Evolutionary conservation across 2,797 vertebrate genomes (phyloP), one percentile per base, ranked within the genome.

Genomic region (Nothura maculosa): DNA sequence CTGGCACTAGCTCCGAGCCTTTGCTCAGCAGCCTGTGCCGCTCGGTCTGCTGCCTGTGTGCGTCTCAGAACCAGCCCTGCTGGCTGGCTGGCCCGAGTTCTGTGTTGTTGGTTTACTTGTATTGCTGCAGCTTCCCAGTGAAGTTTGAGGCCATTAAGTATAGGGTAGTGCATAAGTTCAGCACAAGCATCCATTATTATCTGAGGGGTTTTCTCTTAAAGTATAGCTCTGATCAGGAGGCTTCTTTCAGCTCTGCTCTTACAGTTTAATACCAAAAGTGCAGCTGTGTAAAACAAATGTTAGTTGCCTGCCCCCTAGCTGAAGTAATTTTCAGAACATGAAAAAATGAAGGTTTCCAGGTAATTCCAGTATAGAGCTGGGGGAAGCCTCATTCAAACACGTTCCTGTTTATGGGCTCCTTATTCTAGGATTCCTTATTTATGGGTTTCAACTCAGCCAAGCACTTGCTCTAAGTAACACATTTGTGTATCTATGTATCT

Each of bases 231-330:
- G 50, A 42, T 67, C 52, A 32, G 64, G 36, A 84, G 17, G 17
- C 67, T 81, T 67, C 57, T 85, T 54, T 75, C 45, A 21, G 11
- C 1, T 38, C 47, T 76, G 21, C 66, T 66, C 32, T 30, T 47
- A 5, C 21, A 60, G 70, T 43, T 75, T 42, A 36, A 28, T 21
- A 32, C 36, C 52, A 20, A 6, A 83, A 79, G 63, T 70, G 70
- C 85, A 70, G 67, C 47, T 43, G 18, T 21, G 47, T 78, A 30
- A 54, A 40, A 89, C 72, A 70, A 27, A 16, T 28, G 76, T 87
- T 69, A 66, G 77, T 28, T 67, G 91, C 54, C 45, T 69, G 85
- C 95, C 93, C 83, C 87, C 94, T 93, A 81, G 91, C 91, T 48
- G 92, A 89, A 94, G 61, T 28, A 12, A 48, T 83, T 67, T 67